Evolutionary conservation across 1,140 invertebrate species (phyloP), one percentile per base, ranked within the genome.

Genomic region (Meloidogyne hapla): DNA sequence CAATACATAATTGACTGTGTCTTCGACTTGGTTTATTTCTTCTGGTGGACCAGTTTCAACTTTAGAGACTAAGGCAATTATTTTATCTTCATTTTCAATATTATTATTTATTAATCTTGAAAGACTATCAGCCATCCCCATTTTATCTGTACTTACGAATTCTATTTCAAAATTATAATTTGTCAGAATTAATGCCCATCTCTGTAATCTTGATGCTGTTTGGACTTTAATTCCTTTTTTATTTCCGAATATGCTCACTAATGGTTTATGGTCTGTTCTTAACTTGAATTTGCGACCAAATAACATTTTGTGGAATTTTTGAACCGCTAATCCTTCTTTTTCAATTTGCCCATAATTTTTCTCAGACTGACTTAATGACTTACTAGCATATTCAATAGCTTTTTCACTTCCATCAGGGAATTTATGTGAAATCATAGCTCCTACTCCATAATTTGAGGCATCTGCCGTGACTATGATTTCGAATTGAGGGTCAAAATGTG

Each of bases 381-480:
- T 73, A 12, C 25, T 45, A 12, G 33, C n/a, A 21, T 77, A 90
- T 13, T 85, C 85, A 23, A 91, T 88, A 0, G 88, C 87, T 74
- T 83, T 67, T 77, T 90, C 88, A 3, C 69, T 69, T 2, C 84
- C 88, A 77, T 89, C 83, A 25, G 79, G 73, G 63, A 80, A 80
- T 2, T 70, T 68, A 67, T 90, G 89, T 21, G 82, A 77, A 12
- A 91, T 40, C 1, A 90, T 88, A 2, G 88, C 89, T 21, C 88
- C 89, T 4, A 91, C 79, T 18, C 88, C 89, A 80, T 87, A 87
- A 0, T 83, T 75, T 56, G 86, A 88, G n/a, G 89, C 89, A 85
- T 91, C 90, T 25, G 88, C 88, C 18, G 88, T 83, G 33, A 91
- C 61, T 15, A 88, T 78, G 8, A 90, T 69, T 28, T 83, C 33